Percentiles rank a stretch among this genome's conserved stretches.
phyloP scores from a whole-genome alignment of 2,888 invertebrate genomes.

The Phyto melanocephala region DNA sequence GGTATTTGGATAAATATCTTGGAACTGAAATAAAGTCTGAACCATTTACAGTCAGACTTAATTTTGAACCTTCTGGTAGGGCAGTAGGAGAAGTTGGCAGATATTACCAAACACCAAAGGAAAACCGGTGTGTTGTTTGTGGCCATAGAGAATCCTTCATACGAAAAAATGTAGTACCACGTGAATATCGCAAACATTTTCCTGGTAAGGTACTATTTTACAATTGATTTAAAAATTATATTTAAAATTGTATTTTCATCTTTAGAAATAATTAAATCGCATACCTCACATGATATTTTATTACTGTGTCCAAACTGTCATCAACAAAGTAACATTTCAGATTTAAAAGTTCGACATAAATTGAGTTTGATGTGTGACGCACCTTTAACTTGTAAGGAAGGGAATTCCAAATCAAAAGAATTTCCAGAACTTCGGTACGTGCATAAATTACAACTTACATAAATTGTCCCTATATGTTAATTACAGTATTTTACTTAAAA shows the following conservation, averaged over 20 bases:
- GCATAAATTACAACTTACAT: not conserved
- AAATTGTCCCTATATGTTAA: no score
- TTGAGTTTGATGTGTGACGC: slow-evolving; percentile 83
- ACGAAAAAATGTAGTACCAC: slow-evolving; percentile 89
- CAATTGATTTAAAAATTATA: not conserved
- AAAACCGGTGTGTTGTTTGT: slow-evolving; percentile 90
- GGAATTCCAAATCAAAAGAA: slow-evolving; percentile 74
- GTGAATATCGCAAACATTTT: slow-evolving; percentile 88
- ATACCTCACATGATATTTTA: slow-evolving; percentile 89
- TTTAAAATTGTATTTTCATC: slow-evolving; percentile 70
- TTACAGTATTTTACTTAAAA: no score
- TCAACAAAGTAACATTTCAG: slow-evolving; percentile 83
- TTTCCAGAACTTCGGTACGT: slow-evolving; percentile 73
- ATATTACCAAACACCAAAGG: slow-evolving; percentile 86
- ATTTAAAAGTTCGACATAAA: slow-evolving; percentile 81
- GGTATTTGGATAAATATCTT: slow-evolving; percentile 81
- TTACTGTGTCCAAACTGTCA: slow-evolving; percentile 87
- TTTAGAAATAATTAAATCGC: slow-evolving; percentile 85
- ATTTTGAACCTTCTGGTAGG: slow-evolving; percentile 88
- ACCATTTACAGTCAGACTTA: slow-evolving; percentile 84
- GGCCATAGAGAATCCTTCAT: slow-evolving; percentile 84
- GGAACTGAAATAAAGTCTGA: slow-evolving; percentile 78
- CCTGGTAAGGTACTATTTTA: slow-evolving; percentile 80
- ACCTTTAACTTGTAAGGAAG: slow-evolving; percentile 80
- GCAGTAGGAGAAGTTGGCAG: slow-evolving; percentile 85